Conservation (phyloP, 2,113 vertebrate species). For the Takifugu flavidus region DNA sequence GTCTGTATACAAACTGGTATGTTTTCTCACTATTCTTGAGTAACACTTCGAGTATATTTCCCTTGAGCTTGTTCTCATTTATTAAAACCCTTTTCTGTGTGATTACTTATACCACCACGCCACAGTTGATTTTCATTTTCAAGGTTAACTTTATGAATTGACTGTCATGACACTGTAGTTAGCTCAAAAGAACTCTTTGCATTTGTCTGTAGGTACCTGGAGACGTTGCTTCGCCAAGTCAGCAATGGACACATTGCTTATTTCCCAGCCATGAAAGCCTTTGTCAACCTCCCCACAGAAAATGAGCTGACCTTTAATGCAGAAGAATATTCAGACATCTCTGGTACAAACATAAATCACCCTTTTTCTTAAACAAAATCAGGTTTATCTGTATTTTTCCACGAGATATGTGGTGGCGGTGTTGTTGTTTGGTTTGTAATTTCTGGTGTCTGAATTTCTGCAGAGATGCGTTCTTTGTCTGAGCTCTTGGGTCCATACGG, state of each 20-base stretch:
- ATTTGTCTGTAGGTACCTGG: slow-evolving; percentile 85
- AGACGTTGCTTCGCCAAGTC: slow-evolving; percentile 95
- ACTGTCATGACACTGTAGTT: too few species aligned
- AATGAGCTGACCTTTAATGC: slow-evolving; percentile 98
- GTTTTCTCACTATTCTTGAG: not conserved
- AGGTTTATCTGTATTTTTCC: not conserved
- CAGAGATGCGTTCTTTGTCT: slow-evolving; percentile 97
- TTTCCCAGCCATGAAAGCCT: slow-evolving; percentile 99
- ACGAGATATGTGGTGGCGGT: not conserved
- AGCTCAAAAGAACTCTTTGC: not conserved
- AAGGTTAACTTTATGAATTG: not conserved
- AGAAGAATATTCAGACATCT: slow-evolving; percentile 98
- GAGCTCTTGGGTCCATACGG: slow-evolving; percentile 98
- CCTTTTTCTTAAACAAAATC: not conserved
- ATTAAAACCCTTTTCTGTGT: not conserved
- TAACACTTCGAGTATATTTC: too few species aligned
- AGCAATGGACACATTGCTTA: slow-evolving; percentile 99
- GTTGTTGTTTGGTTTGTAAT: not conserved
- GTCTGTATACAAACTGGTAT: slow-evolving; percentile 97
- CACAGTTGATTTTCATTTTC: not conserved
- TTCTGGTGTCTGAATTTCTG: not conserved
- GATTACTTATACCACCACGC: too few species aligned
- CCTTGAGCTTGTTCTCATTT: not conserved
- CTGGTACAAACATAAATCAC: slow-evolving; percentile 73
- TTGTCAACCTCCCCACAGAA: slow-evolving; percentile 97